Percentiles rank a stretch among this genome's conserved stretches.
Conservation (phyloP, 2,113 vertebrate genomes). For the Microcebus ravelobensis region DNA sequence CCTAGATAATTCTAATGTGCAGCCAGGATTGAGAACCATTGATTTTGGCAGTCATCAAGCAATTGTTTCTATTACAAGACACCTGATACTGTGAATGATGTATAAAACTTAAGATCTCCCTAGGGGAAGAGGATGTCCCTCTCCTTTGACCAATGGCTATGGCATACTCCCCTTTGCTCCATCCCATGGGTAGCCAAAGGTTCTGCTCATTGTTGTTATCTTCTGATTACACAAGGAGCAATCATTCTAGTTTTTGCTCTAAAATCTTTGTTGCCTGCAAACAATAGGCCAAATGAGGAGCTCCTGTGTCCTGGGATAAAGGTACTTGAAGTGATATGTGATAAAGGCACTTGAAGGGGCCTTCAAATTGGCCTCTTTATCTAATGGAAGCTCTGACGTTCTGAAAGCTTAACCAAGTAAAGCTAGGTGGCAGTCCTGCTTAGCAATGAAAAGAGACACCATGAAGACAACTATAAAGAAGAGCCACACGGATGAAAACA, state of each 20-base stretch:
- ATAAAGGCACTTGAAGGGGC: not conserved
- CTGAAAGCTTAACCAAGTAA: conserved; percentile 47
- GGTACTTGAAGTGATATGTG: not conserved
- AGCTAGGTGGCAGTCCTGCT: conserved; percentile 76
- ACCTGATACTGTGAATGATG: conserved; percentile 17
- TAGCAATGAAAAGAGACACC: conserved; percentile 66
- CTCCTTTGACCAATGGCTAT: conserved; percentile 9
- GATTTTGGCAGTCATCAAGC: conserved; percentile 1
- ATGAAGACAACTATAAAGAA: conserved; percentile 53
- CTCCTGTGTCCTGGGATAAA: conserved; percentile 30
- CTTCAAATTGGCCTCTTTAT: conserved; percentile 37
- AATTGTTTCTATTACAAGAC: conserved; percentile 45
- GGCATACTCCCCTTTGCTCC: not conserved
- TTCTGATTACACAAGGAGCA: conserved; percentile 30
- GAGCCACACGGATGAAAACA: not conserved
- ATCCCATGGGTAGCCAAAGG: not conserved
- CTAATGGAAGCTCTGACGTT: conserved; percentile 47
- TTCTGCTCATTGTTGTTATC: conserved; percentile 22
- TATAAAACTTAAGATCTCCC: not conserved
- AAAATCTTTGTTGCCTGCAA: conserved; percentile 34
- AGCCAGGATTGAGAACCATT: conserved; percentile 30
- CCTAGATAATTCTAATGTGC: conserved; percentile 17
- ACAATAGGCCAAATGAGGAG: conserved; percentile 44
- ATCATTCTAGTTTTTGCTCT: conserved; percentile 43
- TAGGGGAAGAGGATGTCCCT: not conserved